Percentiles rank a stretch among this genome's conserved stretches.
These are phyloP conservation scores for Glossophaga mutica DNA, from an alignment of 2,797 vertebrate genomes.

Conservation along the genomic window DNA sequence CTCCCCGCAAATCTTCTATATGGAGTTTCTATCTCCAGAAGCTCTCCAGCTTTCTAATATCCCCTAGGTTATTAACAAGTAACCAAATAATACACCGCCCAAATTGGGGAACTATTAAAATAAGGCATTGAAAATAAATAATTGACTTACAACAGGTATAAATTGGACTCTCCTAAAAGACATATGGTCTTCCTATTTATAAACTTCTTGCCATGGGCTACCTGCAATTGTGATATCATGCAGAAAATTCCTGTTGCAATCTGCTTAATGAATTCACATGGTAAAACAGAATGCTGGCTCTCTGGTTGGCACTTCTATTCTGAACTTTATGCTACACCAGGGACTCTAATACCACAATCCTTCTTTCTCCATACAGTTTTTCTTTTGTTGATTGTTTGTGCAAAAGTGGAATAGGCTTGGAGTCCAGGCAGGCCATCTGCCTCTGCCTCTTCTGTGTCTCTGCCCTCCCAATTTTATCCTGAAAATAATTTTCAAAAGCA, in stretches of 20 bases:
- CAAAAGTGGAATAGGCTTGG: neutral
- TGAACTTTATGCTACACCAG: constrained; percentile 6
- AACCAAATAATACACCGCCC: neutral
- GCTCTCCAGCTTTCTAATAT: neutral
- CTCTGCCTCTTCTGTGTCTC: neutral
- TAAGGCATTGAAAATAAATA: neutral
- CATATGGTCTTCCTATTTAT: constrained; percentile 25
- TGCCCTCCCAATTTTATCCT: neutral
- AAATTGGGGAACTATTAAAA: neutral
- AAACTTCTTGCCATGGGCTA: neutral
- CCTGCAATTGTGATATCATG: neutral
- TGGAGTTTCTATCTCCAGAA: neutral
- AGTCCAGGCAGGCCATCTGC: constrained; percentile 9
- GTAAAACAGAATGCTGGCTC: neutral
- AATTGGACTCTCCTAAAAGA: neutral
- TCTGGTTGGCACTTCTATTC: neutral
- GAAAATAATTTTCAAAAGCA: neutral
- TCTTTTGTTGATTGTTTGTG: neutral
- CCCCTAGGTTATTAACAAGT: neutral
- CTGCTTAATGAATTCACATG: neutral
- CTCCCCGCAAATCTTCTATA: neutral
- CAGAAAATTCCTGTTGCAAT: constrained; percentile 33
- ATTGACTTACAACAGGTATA: neutral
- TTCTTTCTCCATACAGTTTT: constrained; percentile 3
- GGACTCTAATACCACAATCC: neutral